Percentiles rank a stretch among this genome's conserved stretches.
Conservation (phyloP, 2,113 vertebrate species). For the Columba livia region DNA sequence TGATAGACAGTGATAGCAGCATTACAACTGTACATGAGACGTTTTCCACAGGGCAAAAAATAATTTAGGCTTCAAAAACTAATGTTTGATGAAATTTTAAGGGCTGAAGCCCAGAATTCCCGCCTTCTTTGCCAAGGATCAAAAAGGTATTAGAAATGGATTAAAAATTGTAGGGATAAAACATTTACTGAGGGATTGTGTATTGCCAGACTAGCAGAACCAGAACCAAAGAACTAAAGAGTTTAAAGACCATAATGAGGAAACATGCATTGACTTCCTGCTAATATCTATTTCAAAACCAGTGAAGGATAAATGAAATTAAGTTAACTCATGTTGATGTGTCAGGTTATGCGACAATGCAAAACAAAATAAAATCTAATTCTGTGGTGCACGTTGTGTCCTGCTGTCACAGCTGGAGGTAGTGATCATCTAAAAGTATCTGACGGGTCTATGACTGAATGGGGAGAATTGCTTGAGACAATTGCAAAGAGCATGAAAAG, state of each 20-base stretch:
- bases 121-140: background rate
- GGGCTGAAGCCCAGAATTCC: background rate
- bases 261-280: background rate
- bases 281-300: background rate
- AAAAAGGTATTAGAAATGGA: background rate
- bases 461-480: background rate
- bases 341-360: background rate
- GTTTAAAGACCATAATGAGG: background rate
- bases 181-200: background rate
- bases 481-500: background rate
- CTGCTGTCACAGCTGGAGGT: background rate
- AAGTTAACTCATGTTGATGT: background rate
- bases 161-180: background rate
- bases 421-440: background rate
- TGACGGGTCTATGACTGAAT: background rate
- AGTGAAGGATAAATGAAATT: background rate
- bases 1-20: background rate
- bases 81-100: background rate
- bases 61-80: background rate
- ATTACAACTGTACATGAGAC: background rate
- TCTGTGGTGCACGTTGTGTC: background rate
- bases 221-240: background rate
- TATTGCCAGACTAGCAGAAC: background rate
- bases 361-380: constrained; percentile 30
- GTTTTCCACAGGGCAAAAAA: background rate